Conservation (phyloP, 2,113 vertebrate species). For the Canis aureus region DNA sequence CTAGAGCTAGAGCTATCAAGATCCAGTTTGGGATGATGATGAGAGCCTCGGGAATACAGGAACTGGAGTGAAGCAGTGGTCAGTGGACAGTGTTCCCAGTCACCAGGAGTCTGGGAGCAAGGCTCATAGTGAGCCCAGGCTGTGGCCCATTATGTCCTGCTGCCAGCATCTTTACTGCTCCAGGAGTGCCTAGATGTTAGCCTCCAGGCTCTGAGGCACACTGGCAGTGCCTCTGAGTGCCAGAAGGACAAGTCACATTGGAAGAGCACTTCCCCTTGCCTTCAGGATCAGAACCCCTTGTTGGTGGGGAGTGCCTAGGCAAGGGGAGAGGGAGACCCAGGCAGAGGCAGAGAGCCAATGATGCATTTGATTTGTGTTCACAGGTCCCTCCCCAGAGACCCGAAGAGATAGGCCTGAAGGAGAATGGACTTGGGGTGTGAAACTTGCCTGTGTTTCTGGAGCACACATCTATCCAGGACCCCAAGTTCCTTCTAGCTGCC, state of each 20-base stretch:
- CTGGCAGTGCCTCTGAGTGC: neutral
- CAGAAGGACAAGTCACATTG: neutral
- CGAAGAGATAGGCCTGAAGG: neutral
- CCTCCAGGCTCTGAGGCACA: neutral
- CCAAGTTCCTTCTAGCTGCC: neutral
- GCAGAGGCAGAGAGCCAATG: neutral
- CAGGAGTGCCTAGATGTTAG: neutral
- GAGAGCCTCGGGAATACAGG: neutral
- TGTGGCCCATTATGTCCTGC: neutral
- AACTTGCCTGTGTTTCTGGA: conserved; percentile 1
- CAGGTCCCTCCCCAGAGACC: conserved; percentile 38
- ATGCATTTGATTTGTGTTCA: neutral
- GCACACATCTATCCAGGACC: neutral
- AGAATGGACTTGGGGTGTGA: neutral
- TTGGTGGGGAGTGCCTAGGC: neutral
- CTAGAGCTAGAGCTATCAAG: conserved; percentile 47
- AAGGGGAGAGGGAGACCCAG: neutral
- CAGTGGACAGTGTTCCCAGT: neutral
- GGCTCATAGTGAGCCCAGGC: neutral
- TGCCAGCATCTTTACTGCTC: neutral
- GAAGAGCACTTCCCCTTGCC: neutral
- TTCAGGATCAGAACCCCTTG: neutral
- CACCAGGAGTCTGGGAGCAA: neutral
- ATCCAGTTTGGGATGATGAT: conserved; percentile 63
- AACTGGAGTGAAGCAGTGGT: conserved; percentile 19